A percentile compares a stretch with the other conserved stretches of the same genome.
phyloP scores from a whole-genome alignment of 2,888 invertebrate genomes.

The Microplitis manilae region DNA sequence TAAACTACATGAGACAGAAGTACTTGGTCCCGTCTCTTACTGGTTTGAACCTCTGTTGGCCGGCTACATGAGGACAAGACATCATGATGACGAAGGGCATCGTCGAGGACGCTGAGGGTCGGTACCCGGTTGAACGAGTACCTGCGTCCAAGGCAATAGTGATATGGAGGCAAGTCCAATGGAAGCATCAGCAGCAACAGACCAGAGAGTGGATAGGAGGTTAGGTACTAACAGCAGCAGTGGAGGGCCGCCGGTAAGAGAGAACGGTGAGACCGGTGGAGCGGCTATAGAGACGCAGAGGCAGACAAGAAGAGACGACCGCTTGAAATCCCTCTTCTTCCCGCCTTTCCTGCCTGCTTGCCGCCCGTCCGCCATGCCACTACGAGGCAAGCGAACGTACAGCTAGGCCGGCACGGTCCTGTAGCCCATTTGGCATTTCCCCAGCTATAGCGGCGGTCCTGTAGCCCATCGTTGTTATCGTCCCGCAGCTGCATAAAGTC shows the following conservation, averaged over 20 bases:
- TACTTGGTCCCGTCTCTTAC: neutral
- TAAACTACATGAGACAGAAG: conserved; percentile 18
- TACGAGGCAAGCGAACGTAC: conserved; percentile 67
- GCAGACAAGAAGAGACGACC: conserved; percentile 67
- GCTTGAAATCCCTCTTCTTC: conserved; percentile 68
- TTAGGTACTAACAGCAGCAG: conserved; percentile 49
- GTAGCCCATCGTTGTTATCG: conserved; percentile 74
- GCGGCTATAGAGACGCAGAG: conserved; percentile 56
- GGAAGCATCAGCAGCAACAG: conserved; percentile 32
- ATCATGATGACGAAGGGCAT: conserved; percentile 46
- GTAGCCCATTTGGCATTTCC: conserved; percentile 73
- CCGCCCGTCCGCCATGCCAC: conserved; percentile 69
- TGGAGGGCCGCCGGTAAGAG: conserved; percentile 52
- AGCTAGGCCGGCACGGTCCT: conserved; percentile 70
- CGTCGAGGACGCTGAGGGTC: conserved; percentile 42
- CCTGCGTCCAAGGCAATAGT: conserved; percentile 41
- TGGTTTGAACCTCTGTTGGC: conserved; percentile 7
- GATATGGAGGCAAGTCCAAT: conserved; percentile 29
- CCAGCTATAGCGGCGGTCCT: conserved; percentile 72
- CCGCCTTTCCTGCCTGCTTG: conserved; percentile 64
- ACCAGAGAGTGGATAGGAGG: conserved; percentile 39
- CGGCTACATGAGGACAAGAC: conserved; percentile 35
- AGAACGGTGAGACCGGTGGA: conserved; percentile 49
- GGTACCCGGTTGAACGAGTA: conserved; percentile 34
- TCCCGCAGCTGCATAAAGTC: conserved; percentile 74